Evolutionary conservation across 2,888 invertebrate species (phyloP).

Genomic region (Pteria penguin): DNA sequence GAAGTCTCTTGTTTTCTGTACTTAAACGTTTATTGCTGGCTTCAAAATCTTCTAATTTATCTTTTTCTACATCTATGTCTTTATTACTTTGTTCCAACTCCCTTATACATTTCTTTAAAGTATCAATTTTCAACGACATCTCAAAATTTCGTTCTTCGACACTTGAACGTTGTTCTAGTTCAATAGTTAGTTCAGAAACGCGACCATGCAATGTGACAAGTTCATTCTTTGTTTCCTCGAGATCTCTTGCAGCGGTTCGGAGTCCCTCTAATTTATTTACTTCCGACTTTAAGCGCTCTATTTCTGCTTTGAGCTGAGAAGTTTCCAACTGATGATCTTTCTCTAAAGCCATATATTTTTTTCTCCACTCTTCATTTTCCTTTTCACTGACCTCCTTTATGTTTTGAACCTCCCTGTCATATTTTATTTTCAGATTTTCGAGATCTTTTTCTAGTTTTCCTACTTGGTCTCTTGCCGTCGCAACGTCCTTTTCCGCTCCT

Average conservation of each 20-base stretch:
- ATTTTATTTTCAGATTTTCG: constrained; percentile 31
- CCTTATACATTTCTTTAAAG: constrained; percentile 53
- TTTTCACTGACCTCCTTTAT: constrained; percentile 12
- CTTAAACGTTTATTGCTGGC: constrained; percentile 55
- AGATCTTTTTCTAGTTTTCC: constrained; percentile 26
- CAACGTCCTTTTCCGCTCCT: constrained; percentile 50
- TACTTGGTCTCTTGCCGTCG: constrained; percentile 19
- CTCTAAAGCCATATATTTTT: constrained; percentile 39
- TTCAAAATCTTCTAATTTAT: constrained; percentile 58
- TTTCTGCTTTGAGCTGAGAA: constrained; percentile 34
- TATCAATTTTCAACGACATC: constrained; percentile 59
- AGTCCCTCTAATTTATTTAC: constrained; percentile 43
- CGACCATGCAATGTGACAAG: constrained; percentile 28
- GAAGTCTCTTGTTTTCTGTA: constrained; percentile 55
- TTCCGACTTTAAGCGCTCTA: constrained; percentile 44
- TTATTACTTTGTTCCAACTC: constrained; percentile 61
- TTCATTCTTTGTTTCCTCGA: constrained; percentile 52
- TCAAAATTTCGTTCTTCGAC: constrained; percentile 62
- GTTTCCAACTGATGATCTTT: constrained; percentile 47
- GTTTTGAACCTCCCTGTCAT: constrained; percentile 46
- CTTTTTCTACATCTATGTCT: constrained; percentile 51
- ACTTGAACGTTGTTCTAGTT: constrained; percentile 55
- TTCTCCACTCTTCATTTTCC: constrained; percentile 45
- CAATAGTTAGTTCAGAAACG: constrained; percentile 41
- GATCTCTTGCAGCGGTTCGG: constrained; percentile 47